A percentile compares a stretch with the other conserved stretches of the same genome.
phyloP scores from a whole-genome alignment of 1,140 invertebrate species.

The Homarus americanus region DNA sequence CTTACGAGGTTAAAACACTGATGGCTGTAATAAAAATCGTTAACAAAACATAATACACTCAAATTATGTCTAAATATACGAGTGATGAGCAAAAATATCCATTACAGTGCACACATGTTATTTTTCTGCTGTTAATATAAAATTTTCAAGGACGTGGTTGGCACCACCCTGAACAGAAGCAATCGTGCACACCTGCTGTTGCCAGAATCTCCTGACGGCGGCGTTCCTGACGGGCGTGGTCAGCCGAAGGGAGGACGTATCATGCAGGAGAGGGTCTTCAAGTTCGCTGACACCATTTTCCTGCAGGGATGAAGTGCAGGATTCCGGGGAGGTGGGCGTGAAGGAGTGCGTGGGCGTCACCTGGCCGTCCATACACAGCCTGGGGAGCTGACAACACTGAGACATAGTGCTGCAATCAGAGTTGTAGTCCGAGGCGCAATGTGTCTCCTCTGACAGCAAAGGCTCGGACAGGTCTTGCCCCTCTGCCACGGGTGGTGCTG shows the following conservation, averaged over 20 bases:
- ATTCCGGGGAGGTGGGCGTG: conserved; percentile 5
- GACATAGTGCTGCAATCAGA: background rate
- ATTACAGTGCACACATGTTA: too few relatives aligned
- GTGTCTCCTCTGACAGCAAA: background rate
- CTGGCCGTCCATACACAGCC: background rate
- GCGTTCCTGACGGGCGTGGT: conserved; percentile 63
- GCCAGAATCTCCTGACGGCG: conserved; percentile 68
- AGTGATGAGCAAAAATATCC: too few relatives aligned
- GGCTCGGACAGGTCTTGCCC: background rate
- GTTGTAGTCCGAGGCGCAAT: background rate
- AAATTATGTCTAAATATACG: too few relatives aligned
- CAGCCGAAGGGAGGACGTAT: background rate
- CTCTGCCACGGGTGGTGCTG: background rate
- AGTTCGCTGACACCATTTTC: conserved; percentile 32
- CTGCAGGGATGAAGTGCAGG: conserved; percentile 15
- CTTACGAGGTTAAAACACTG: too few relatives aligned
- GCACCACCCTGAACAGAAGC: too few relatives aligned
- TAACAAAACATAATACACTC: too few relatives aligned
- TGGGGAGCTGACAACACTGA: background rate
- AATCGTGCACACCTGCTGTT: conserved; percentile 53
- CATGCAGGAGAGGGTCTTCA: conserved; percentile 39
- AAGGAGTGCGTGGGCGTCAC: background rate
- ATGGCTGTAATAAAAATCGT: too few relatives aligned
- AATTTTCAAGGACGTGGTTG: too few relatives aligned
- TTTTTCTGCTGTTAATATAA: too few relatives aligned